These are phyloP conservation scores for Phymanthus crucifer DNA, from an alignment of 92 coral and sea anemone genomes.

Conservation along the genomic window DNA sequence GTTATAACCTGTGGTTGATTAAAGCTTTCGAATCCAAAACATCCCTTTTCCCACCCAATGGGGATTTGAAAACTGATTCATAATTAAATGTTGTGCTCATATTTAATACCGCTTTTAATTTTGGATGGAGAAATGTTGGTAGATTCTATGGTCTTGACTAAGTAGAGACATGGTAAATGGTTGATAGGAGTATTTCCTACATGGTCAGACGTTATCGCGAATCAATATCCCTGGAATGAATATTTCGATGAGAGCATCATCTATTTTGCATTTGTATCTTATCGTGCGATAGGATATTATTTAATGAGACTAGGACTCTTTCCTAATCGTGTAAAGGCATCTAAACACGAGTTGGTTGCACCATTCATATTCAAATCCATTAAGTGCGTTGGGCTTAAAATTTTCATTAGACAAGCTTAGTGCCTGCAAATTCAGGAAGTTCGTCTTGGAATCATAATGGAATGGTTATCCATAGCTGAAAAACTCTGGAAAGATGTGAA, in stretches of 20 bases:
- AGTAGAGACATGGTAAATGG: not conserved
- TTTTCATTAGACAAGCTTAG: not conserved
- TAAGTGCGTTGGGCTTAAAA: not conserved
- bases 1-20: conserved; percentile 17
- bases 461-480: conserved; percentile 49
- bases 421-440: not conserved
- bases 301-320: not conserved
- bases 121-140: not conserved
- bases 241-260: too few species aligned
- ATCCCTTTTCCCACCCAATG: not conserved
- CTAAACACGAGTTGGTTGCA: not conserved
- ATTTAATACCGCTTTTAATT: not conserved
- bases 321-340: not conserved
- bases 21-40: conserved; percentile 7
- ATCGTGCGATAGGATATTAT: not conserved
- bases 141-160: not conserved
- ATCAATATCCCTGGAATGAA: too few species aligned
- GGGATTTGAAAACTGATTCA: not conserved
- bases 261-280: too few species aligned
- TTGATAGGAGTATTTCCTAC: not conserved
- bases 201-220: not conserved
- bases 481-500: conserved; percentile 43
- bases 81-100: not conserved
- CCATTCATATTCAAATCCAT: not conserved
- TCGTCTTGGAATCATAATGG: conserved; percentile 8